Evolutionary conservation across 2,797 vertebrate genomes (phyloP), one percentile per base, ranked within the genome.

Genomic region (Champsocephalus gunnari): DNA sequence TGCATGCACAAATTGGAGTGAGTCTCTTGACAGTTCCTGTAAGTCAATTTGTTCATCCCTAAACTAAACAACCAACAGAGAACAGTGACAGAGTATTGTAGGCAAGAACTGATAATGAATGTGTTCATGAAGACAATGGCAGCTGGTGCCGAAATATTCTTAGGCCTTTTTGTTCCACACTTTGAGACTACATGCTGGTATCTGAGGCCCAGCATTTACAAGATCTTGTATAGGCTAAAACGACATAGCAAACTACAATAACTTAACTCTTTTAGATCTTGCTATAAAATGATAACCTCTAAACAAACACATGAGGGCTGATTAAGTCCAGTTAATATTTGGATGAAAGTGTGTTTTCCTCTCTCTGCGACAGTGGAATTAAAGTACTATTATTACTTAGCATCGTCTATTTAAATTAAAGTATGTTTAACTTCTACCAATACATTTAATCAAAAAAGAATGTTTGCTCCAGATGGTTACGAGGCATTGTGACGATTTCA

Each of bases 121-220:
- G 17, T 57, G n/a, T 45, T 73, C 51, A 53, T 63, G 64, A 63
- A 24, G 24, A 68, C 76, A 65, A 49, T 38, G 34, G 76, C 34
- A 61, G 66, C 55, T 65, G 44, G 13, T 55, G 49, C 24, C 4
- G 58, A 79, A 59, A 19, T 21, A 73, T 71, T 61, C 11, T 14
- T n/a, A n/a, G 1, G 14, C 60, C 41, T 55, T 2, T 56, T 66
- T 66, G 55, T 66, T 57, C 72, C 8, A 21, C 56, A 49, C 24
- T 47, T 71, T 17, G 51, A 43, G 10, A n/a, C 44, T 16, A 19
- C 12, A 1, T 32, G 8, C 28, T 28, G 9, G 16, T 14, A 16
- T 12, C 5, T 50, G 34, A 12, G 10, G 47, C 45, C 28, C 28
- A 28, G 28, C 28, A 28, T 28, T 28, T 38, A 38, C 34, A 38